These are phyloP conservation scores for Cheilosia pagana DNA, from an alignment of 2,888 invertebrate genomes.

Conservation along the genomic window DNA sequence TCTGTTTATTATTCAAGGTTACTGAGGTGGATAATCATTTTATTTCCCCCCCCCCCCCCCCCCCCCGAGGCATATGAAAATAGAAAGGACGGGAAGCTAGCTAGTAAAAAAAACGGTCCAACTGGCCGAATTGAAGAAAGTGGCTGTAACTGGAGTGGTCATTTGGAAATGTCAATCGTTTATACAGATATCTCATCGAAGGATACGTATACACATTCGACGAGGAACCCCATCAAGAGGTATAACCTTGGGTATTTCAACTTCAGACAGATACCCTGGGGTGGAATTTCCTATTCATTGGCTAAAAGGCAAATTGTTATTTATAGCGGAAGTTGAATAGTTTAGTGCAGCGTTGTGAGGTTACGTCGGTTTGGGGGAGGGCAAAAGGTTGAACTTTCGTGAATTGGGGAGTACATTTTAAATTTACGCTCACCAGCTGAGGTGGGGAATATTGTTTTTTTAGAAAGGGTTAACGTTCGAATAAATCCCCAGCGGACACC, in stretches of 20 bases:
- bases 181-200: constrained; percentile 23
- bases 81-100: background rate
- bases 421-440: background rate
- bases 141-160: constrained; percentile 35
- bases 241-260: constrained; percentile 32
- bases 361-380: background rate
- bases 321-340: constrained; percentile 57
- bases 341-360: background rate
- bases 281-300: constrained; percentile 53
- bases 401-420: background rate
- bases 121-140: constrained; percentile 16
- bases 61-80: background rate
- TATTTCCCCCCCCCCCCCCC: background rate
- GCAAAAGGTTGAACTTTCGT: background rate
- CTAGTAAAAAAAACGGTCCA: background rate
- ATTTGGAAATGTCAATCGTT: constrained; percentile 55
- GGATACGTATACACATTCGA: background rate
- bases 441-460: constrained; percentile 17
- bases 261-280: constrained; percentile 43
- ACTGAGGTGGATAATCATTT: constrained; percentile 29
- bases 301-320: constrained; percentile 41
- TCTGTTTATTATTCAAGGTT: constrained; percentile 19
- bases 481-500: background rate
- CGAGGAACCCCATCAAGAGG: background rate
- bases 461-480: constrained; percentile 10